Evolutionary conservation across 2,113 vertebrate genomes (phyloP).

Genomic region (Dipodomys merriami): DNA sequence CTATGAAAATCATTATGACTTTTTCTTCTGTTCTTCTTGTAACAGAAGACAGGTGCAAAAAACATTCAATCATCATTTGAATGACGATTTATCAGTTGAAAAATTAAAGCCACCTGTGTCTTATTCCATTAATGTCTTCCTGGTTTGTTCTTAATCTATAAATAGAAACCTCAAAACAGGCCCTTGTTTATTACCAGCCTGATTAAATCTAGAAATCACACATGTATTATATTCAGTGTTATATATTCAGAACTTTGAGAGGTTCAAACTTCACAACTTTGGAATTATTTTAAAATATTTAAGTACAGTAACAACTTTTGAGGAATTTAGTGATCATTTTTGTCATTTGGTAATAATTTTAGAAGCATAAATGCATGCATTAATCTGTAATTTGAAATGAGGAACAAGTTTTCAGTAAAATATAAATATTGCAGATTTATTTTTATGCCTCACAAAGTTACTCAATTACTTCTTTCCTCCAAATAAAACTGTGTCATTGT

Average conservation of each 20-base stretch:
- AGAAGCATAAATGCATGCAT: background rate
- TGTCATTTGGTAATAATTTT: background rate
- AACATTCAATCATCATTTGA: background rate
- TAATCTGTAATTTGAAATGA: background rate
- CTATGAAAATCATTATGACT: constrained; percentile 44
- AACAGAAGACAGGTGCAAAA: background rate
- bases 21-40: background rate
- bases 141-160: constrained; percentile 15
- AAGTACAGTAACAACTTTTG: constrained; percentile 21
- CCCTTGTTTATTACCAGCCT: background rate
- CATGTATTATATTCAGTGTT: background rate
- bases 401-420: background rate
- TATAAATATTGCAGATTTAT: background rate
- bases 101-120: background rate
- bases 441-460: background rate
- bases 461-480: background rate
- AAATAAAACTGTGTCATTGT: background rate
- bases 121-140: background rate
- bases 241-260: background rate
- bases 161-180: background rate
- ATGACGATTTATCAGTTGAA: background rate
- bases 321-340: constrained; percentile 31
- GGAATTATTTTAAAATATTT: background rate
- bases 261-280: background rate
- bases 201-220: constrained; percentile 7